Evolutionary conservation across 2,888 invertebrate species (phyloP), one percentile per base, ranked within the genome.

Genomic region (Ceraclea dissimilis): DNA sequence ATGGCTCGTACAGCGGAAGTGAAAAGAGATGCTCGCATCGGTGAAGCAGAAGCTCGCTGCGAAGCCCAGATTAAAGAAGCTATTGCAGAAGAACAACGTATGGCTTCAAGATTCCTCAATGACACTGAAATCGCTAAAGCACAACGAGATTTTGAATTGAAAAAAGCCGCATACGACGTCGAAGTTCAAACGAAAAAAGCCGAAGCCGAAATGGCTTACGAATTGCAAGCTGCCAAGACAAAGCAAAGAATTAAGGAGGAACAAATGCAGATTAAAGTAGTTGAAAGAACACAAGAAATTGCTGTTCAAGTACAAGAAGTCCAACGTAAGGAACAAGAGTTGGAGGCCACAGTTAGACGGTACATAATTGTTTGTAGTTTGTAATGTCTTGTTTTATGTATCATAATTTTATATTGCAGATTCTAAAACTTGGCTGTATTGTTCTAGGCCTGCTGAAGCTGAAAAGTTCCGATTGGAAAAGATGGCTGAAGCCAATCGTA

Each of bases 111-210:
- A 60, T 93, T 93, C 71, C 75, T 91, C 17, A 98, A 98, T 74
- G 96, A 98, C 69, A 94, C 95, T 1, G 96, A 97, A 72, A 96
- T 98, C 58, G 95, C 97, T 1, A 95, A 97, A 72, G 93, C 97
- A 0, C 91, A 94, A 69, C 79, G 97, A 61, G 96, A 98, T 73
- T 98, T 95, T 70, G 95, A 97, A 73, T 75, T 97, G 61, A 96
- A 98, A 71, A 96, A 98, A 71, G 96, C 97, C 6, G 90, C 91
- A 2, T 98, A 97, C 70, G 97, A 98, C 70, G 89, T 92, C 63
- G 97, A 97, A 80, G 95, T 98, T 44, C 93, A 95, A 72, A 94
- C 95, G 8, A 89, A 81, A 65, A 90, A 90, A 83, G 94, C 94
- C 48, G 93, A 94, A 76, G 93, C 93, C 10, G 93, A 94, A 71